phyloP scores from a whole-genome alignment of 2,113 vertebrate species.

The Plectropomus leopardus region DNA sequence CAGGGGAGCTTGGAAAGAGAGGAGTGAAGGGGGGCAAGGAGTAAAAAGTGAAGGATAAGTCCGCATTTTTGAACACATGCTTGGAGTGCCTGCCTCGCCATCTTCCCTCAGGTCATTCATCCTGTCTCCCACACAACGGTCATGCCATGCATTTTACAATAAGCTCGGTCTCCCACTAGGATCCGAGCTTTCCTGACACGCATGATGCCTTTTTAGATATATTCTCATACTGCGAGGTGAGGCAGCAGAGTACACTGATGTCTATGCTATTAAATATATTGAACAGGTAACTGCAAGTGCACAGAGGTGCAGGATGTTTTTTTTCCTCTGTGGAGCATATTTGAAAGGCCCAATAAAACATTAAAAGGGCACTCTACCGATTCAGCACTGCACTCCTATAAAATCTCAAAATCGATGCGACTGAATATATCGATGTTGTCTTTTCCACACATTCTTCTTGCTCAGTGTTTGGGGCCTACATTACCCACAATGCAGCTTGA shows the following conservation, averaged over 20 bases:
- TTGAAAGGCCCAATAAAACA: not conserved
- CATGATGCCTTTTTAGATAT: slow-evolving; percentile 30
- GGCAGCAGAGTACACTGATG: not conserved
- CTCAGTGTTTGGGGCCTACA: too few relatives aligned
- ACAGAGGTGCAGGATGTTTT: not conserved
- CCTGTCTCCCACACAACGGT: slow-evolving; percentile 68
- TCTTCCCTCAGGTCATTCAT: slow-evolving; percentile 73
- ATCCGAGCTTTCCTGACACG: slow-evolving; percentile 7
- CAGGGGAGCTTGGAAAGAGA: not conserved
- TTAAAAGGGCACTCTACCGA: too few relatives aligned
- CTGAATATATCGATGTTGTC: too few relatives aligned
- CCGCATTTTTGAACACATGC: slow-evolving; percentile 65
- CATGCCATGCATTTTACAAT: slow-evolving; percentile 68
- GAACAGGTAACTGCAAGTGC: not conserved
- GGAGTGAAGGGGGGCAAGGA: slow-evolving; percentile 4
- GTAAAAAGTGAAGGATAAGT: slow-evolving; percentile 49
- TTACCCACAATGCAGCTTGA: too few relatives aligned
- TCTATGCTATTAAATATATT: not conserved
- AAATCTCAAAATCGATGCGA: too few relatives aligned
- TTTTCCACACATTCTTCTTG: too few relatives aligned
- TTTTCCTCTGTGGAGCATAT: not conserved
- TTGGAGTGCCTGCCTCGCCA: slow-evolving; percentile 58
- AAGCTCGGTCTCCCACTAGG: slow-evolving; percentile 49
- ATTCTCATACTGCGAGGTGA: slow-evolving; percentile 5
- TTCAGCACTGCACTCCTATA: too few relatives aligned